These are phyloP conservation scores for Eutolmus rufibarbis DNA, from an alignment of 2,888 invertebrate species.

Conservation along the genomic window DNA sequence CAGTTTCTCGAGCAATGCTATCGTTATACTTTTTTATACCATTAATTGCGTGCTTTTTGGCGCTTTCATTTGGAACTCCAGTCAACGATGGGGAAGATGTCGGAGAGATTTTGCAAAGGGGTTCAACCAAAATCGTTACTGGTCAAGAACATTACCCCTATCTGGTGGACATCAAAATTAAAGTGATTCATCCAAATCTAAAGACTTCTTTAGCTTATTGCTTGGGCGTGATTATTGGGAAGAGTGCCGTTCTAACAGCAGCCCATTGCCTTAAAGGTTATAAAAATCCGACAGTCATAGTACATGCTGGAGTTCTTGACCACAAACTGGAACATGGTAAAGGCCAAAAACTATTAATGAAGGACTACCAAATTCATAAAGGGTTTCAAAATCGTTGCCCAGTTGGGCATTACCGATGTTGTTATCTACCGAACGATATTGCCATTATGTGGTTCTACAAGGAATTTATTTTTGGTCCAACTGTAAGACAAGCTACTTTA, in stretches of 20 bases:
- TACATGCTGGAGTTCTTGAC: not conserved
- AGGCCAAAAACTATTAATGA: not conserved
- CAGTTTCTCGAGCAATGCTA: not conserved
- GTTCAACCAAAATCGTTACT: not conserved
- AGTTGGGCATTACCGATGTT: not conserved
- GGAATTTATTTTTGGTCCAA: not conserved
- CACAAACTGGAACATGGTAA: not conserved
- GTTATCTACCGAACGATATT: not conserved
- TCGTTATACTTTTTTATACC: not conserved
- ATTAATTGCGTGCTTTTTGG: not conserved
- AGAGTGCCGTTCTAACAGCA: slow-evolving; percentile 64
- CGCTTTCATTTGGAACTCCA: not conserved
- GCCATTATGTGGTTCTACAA: not conserved
- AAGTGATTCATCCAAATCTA: not conserved
- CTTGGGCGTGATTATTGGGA: slow-evolving; percentile 49
- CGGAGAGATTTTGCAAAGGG: not conserved
- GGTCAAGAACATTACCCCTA: not conserved
- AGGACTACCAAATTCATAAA: not conserved
- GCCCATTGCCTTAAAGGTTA: slow-evolving; percentile 62
- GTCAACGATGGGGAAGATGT: not conserved
- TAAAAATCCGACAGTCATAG: not conserved
- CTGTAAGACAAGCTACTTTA: not conserved
- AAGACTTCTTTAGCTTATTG: not conserved
- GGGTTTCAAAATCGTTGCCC: not conserved
- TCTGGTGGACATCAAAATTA: not conserved